phyloP scores from a whole-genome alignment of 2,113 vertebrate species.

The Sturnus vulgaris region DNA sequence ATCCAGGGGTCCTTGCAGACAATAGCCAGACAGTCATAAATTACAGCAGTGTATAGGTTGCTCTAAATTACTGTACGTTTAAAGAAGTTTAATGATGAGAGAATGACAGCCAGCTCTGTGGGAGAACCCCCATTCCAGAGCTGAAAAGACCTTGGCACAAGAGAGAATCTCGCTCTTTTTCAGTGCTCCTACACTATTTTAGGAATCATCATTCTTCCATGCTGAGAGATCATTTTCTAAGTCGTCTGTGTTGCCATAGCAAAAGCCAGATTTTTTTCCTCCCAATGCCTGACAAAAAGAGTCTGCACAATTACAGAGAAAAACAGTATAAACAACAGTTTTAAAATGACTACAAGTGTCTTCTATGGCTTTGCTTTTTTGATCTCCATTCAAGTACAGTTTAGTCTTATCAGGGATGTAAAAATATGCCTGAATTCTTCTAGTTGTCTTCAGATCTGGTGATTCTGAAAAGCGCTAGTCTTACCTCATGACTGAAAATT shows the following conservation, averaged over 20 bases:
- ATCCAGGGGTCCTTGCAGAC: background rate
- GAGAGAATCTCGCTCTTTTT: background rate
- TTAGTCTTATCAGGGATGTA: background rate
- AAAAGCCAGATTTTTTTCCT: background rate
- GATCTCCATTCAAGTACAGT: background rate
- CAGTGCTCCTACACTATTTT: conserved; percentile 24
- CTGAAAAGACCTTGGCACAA: conserved; percentile 44
- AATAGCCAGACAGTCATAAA: background rate
- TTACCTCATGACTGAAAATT: background rate
- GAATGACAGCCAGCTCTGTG: conserved; percentile 8
- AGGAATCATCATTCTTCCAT: conserved; percentile 45
- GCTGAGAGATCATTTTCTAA: conserved; percentile 52
- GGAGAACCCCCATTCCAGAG: background rate
- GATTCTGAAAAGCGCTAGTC: background rate
- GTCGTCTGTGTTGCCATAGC: conserved; percentile 51
- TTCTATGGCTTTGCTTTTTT: background rate
- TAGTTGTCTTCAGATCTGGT: background rate
- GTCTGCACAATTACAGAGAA: background rate
- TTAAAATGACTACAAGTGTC: background rate
- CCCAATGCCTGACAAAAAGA: conserved; percentile 7
- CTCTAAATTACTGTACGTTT: conserved; percentile 24
- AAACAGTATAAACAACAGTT: background rate
- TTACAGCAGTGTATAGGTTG: background rate
- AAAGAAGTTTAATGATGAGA: conserved; percentile 29
- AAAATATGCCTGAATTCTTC: background rate